A percentile compares a stretch with the other conserved stretches of the same genome.
These are phyloP conservation scores for Agriopis aurantiaria DNA, from an alignment of 2,888 invertebrate genomes.

Conservation along the genomic window DNA sequence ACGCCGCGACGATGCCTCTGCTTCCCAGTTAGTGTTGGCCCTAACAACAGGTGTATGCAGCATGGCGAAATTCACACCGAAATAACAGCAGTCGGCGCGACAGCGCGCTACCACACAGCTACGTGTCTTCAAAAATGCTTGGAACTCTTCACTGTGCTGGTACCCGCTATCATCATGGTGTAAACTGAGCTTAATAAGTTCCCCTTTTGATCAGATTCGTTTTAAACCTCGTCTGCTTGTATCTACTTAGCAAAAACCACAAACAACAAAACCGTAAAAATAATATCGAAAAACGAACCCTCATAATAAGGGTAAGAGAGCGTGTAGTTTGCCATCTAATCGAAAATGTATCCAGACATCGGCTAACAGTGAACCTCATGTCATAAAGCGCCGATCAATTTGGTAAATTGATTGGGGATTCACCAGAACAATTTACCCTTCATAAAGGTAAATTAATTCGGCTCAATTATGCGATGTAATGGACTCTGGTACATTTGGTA, in stretches of 20 bases:
- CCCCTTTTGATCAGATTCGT: neutral
- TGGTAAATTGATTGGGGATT: constrained; percentile 81
- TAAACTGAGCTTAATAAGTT: too few species aligned
- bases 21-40: too few species aligned
- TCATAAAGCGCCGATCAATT: constrained; percentile 69
- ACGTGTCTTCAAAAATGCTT: too few species aligned
- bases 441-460: constrained; percentile 78
- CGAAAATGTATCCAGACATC: constrained; percentile 40
- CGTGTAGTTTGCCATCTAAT: constrained; percentile 30
- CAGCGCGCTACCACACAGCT: too few species aligned
- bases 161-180: too few species aligned
- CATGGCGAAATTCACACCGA: too few species aligned
- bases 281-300: constrained; percentile 21
- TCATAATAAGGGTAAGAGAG: constrained; percentile 9
- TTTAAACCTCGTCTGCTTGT: neutral
- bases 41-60: too few species aligned
- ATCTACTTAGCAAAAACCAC: neutral
- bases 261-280: constrained; percentile 18
- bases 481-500: constrained; percentile 43
- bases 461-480: constrained; percentile 66
- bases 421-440: constrained; percentile 79
- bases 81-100: too few species aligned
- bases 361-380: constrained; percentile 33
- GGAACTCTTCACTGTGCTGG: too few species aligned
- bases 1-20: too few species aligned